Percentiles rank a stretch among this genome's conserved stretches.
Conservation (phyloP, 2,113 vertebrate genomes). For the Rhinoderma darwinii region DNA sequence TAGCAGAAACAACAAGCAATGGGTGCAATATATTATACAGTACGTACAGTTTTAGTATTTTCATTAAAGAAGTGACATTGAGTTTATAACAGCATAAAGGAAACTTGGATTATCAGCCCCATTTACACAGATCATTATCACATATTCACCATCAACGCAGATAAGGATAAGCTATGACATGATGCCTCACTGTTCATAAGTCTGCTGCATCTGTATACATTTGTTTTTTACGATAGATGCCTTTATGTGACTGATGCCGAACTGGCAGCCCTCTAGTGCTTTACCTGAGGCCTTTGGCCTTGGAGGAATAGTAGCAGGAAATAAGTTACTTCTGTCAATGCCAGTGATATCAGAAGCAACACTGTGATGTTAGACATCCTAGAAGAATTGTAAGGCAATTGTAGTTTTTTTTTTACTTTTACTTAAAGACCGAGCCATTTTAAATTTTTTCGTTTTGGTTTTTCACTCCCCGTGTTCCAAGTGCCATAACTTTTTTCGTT, state of each 20-base stretch:
- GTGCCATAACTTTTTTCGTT: too few relatives aligned
- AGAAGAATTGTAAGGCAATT: not conserved
- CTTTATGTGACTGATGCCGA: not conserved
- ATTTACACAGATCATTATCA: not conserved
- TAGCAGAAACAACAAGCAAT: not conserved
- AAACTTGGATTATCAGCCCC: not conserved
- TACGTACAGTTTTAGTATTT: not conserved
- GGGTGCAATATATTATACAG: not conserved
- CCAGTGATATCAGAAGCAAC: not conserved
- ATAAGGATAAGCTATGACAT: not conserved
- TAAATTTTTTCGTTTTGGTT: too few relatives aligned
- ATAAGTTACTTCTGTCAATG: conserved; percentile 2
- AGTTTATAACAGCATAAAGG: not conserved
- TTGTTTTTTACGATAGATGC: not conserved
- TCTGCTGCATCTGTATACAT: not conserved
- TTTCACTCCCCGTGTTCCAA: too few relatives aligned
- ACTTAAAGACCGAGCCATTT: too few relatives aligned
- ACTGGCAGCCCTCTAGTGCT: conserved; percentile 3
- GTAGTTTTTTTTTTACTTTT: not conserved
- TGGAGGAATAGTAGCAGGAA: not conserved
- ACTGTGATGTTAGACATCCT: not conserved
- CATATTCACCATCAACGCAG: not conserved
- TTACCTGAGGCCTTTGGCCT: conserved; percentile 6
- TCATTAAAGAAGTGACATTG: not conserved
- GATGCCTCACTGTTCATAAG: not conserved